A percentile compares a stretch with the other conserved stretches of the same genome.
Evolutionary conservation across 2,113 vertebrate species (phyloP).

Genomic region (Amphilophus citrinellus): DNA sequence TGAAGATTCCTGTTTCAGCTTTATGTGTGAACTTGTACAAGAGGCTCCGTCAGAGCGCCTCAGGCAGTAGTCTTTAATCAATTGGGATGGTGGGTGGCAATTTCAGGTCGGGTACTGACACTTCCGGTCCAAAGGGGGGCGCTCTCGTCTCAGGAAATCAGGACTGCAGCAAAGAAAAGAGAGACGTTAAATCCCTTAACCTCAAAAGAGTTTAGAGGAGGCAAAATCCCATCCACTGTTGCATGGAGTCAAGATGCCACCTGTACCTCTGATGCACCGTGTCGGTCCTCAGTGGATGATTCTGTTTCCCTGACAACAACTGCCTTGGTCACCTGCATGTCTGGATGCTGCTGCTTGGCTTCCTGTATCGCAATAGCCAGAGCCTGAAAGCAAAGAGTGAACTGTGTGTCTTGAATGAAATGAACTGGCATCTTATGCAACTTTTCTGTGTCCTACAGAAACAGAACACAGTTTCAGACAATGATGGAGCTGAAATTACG

Average conservation of each 20-base stretch:
- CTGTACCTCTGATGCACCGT: conserved; percentile 88
- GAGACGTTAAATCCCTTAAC: neutral
- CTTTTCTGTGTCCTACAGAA: neutral
- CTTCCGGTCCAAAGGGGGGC: conserved; percentile 68
- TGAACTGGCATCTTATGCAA: neutral
- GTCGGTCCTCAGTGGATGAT: conserved; percentile 90
- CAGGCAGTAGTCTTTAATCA: conserved; percentile 51
- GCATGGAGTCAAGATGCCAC: conserved; percentile 14
- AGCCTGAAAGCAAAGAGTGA: conserved; percentile 80
- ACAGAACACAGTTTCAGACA: neutral
- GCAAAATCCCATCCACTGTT: conserved; percentile 13
- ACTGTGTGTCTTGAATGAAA: neutral
- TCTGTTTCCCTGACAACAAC: conserved; percentile 99
- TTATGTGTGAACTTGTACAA: conserved; percentile 3
- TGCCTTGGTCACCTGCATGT: conserved; percentile 99
- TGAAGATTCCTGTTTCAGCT: conserved; percentile 37
- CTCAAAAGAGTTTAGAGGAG: conserved; percentile 9
- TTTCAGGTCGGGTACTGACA: conserved; percentile 58
- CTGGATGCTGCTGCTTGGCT: conserved; percentile 97
- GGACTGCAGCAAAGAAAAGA: conserved; percentile 67
- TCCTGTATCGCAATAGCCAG: conserved; percentile 98
- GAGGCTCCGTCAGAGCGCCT: conserved; percentile 15
- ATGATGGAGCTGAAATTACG: neutral
- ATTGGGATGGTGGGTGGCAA: conserved; percentile 28
- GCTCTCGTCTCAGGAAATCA: conserved; percentile 65